These are phyloP conservation scores for Embidobia sp. DNA, from an alignment of 2,888 invertebrate species.

Conservation along the genomic window DNA sequence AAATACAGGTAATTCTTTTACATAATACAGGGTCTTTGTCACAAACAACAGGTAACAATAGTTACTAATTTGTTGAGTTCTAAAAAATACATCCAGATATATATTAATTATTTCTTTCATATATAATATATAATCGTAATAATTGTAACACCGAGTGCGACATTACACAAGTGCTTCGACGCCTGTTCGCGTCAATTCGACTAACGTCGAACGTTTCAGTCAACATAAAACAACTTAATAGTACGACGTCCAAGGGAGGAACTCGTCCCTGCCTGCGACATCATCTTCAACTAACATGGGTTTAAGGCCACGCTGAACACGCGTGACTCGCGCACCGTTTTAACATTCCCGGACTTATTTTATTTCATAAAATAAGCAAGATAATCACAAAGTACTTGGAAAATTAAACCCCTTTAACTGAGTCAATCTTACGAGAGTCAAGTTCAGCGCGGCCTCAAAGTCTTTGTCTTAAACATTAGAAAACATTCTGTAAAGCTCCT, in stretches of 20 bases:
- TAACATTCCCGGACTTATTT: conserved; percentile 27
- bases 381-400: conserved; percentile 4
- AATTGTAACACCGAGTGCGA: conserved; percentile 65
- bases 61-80: conserved; percentile 71
- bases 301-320: conserved; percentile 28
- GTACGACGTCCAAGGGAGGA: too few relatives aligned
- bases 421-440: conserved; percentile 43
- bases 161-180: conserved; percentile 59
- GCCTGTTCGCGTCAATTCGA: conserved; percentile 27
- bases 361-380: conserved; percentile 44
- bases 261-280: too few relatives aligned
- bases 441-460: conserved; percentile 22
- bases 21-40: conserved; percentile 68
- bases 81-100: conserved; percentile 78
- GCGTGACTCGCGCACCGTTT: conserved; percentile 11
- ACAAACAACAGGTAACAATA: conserved; percentile 76
- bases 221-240: conserved; percentile 42
- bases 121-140: conserved; percentile 56
- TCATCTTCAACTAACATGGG: conserved; percentile 1
- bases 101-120: conserved; percentile 62
- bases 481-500: conserved; percentile 42
- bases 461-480: conserved; percentile 13
- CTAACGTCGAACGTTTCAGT: conserved; percentile 41
- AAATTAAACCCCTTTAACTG: conserved; percentile 39
- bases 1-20: conserved; percentile 70